These are phyloP conservation scores for Eristalis tenax DNA, from an alignment of 2,888 invertebrate species.

Conservation along the genomic window DNA sequence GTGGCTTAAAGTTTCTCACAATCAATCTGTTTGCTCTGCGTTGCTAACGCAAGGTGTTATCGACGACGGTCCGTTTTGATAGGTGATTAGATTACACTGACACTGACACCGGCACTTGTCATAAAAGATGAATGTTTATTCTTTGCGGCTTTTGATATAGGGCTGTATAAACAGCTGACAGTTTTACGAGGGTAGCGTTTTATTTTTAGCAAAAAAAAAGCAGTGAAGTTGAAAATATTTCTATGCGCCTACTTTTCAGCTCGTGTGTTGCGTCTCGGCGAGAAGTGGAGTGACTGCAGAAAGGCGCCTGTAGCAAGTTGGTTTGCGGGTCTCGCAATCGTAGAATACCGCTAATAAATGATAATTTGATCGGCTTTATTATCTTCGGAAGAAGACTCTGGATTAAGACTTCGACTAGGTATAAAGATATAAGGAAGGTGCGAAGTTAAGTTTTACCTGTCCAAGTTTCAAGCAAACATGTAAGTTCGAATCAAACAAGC, in stretches of 20 bases:
- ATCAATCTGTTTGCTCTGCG: slow-evolving; percentile 35
- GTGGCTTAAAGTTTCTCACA: slow-evolving; percentile 21
- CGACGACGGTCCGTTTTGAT: slow-evolving; percentile 31
- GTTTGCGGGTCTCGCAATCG: background rate
- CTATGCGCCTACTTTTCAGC: background rate
- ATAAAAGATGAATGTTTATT: slow-evolving; percentile 6
- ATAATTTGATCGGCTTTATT: background rate
- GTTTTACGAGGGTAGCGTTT: background rate
- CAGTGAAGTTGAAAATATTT: background rate
- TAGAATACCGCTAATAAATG: background rate
- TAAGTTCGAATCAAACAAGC: no score
- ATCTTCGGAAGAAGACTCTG: background rate
- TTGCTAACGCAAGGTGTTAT: slow-evolving; percentile 15
- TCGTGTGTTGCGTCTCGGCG: background rate
- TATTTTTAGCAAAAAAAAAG: background rate
- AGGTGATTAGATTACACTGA: slow-evolving; percentile 26
- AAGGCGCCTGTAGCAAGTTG: background rate
- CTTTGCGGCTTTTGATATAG: background rate
- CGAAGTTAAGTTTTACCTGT: no score
- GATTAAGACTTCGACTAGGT: background rate
- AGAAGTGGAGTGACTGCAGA: background rate
- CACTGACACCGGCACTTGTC: slow-evolving; percentile 1
- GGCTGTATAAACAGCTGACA: background rate
- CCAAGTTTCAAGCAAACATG: no score
- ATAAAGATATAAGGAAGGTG: no score